A percentile compares a stretch with the other conserved stretches of the same genome.
phyloP scores from a whole-genome alignment of 2,888 invertebrate genomes.

The Elmis aenea region DNA sequence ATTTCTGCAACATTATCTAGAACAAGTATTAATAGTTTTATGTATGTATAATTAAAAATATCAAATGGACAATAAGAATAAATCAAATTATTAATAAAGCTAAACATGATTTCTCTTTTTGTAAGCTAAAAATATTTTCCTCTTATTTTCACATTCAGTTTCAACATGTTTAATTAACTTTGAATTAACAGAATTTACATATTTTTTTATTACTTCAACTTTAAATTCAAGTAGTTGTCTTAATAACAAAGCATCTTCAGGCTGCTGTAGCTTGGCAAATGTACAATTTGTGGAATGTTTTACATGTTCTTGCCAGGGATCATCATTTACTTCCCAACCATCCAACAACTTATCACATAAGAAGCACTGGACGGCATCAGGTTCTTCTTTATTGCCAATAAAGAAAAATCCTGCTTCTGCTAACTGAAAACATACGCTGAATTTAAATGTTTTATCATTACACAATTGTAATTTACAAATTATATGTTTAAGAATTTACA shows the following conservation, averaged over 20 bases:
- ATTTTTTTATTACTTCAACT: constrained; percentile 14
- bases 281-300: constrained; percentile 67
- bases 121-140: too few species aligned
- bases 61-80: too few species aligned
- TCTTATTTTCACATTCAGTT: constrained; percentile 1
- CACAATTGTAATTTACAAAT: too few species aligned
- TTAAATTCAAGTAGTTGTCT: constrained; percentile 25
- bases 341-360: constrained; percentile 77
- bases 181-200: too few species aligned
- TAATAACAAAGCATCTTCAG: constrained; percentile 53
- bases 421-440: constrained; percentile 66
- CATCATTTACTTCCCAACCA: constrained; percentile 80
- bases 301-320: constrained; percentile 76
- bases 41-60: too few species aligned
- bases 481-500: too few species aligned
- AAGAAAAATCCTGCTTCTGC: constrained; percentile 81
- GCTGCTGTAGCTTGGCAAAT: constrained; percentile 61
- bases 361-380: constrained; percentile 77
- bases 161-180: constrained; percentile 1
- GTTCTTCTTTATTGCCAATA: constrained; percentile 60
- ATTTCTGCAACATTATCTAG: too few species aligned
- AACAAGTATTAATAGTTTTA: too few species aligned
- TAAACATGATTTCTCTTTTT: too few species aligned
- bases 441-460: too few species aligned
- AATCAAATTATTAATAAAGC: too few species aligned